phyloP scores from a whole-genome alignment of 1,140 invertebrate genomes.

The Pinna nobilis region DNA sequence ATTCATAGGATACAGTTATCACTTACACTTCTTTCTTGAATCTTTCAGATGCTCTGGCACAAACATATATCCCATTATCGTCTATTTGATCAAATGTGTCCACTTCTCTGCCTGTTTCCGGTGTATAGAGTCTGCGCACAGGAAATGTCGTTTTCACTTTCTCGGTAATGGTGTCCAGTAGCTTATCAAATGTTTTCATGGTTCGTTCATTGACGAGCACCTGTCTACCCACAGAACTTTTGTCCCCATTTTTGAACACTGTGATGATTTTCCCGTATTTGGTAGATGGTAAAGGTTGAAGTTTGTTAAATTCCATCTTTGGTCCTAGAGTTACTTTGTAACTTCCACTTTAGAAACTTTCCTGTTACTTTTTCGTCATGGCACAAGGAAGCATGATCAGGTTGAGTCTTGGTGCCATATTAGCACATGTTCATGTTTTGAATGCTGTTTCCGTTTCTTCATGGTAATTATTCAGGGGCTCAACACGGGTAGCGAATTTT shows the following conservation, averaged over 20 bases:
- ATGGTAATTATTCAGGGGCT: too few relatives aligned
- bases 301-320: too few relatives aligned
- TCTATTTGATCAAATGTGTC: not conserved
- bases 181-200: not conserved
- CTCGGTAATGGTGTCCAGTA: not conserved
- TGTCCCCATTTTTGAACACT: conserved; percentile 17
- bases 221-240: not conserved
- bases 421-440: too few relatives aligned
- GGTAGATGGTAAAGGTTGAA: too few relatives aligned
- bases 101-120: not conserved
- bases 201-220: not conserved
- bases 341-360: too few relatives aligned
- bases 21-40: conserved; percentile 2
- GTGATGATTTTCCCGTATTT: conserved; percentile 9
- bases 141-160: conserved; percentile 2
- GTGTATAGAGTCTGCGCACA: conserved; percentile 5
- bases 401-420: too few relatives aligned
- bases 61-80: conserved; percentile 3
- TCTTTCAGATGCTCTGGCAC: conserved; percentile 1
- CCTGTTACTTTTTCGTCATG: too few relatives aligned
- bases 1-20: too few relatives aligned
- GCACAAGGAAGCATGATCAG: too few relatives aligned
- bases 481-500: too few relatives aligned
- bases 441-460: too few relatives aligned
- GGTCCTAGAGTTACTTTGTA: too few relatives aligned